Conservation (phyloP, 2,888 invertebrate species). For the Drosophila mercatorum region DNA sequence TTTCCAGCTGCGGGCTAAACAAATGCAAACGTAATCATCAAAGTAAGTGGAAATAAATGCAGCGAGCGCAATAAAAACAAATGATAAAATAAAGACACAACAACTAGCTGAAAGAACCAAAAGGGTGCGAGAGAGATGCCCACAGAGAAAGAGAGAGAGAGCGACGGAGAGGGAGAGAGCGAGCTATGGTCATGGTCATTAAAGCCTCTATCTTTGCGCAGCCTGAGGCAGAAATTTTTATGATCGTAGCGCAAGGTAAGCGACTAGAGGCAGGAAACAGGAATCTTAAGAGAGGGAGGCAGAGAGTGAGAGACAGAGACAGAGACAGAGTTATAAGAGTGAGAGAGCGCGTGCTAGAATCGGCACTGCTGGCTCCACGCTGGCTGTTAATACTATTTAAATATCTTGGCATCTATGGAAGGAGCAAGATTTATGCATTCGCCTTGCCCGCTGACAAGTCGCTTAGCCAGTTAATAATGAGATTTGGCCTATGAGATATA, state of each 20-base stretch:
- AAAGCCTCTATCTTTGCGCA: constrained; percentile 27
- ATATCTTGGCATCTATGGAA: constrained; percentile 34
- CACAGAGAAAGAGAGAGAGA: neutral
- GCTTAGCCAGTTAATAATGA: constrained; percentile 48
- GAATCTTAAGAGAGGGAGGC: constrained; percentile 14
- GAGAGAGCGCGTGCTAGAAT: neutral
- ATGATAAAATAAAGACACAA: constrained; percentile 45
- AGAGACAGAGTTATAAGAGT: neutral
- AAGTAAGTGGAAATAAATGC: constrained; percentile 69
- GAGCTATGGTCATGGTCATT: constrained; percentile 38
- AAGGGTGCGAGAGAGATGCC: neutral
- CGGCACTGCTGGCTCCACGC: constrained; percentile 13
- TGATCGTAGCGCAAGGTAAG: constrained; percentile 72
- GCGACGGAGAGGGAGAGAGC: neutral
- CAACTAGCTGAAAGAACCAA: neutral
- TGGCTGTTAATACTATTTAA: constrained; percentile 52
- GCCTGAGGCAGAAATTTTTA: constrained; percentile 46
- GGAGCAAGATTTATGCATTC: constrained; percentile 63
- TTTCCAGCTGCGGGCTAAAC: constrained; percentile 58
- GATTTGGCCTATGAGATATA: constrained; percentile 41
- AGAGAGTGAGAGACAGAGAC: neutral
- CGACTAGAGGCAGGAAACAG: constrained; percentile 56
- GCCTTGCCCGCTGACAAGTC: constrained; percentile 56
- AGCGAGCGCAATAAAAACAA: constrained; percentile 56
- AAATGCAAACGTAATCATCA: constrained; percentile 67